Evolutionary conservation across 2,113 vertebrate genomes (phyloP), one percentile per base, ranked within the genome.

Genomic region (Platysternon megacephalum): DNA sequence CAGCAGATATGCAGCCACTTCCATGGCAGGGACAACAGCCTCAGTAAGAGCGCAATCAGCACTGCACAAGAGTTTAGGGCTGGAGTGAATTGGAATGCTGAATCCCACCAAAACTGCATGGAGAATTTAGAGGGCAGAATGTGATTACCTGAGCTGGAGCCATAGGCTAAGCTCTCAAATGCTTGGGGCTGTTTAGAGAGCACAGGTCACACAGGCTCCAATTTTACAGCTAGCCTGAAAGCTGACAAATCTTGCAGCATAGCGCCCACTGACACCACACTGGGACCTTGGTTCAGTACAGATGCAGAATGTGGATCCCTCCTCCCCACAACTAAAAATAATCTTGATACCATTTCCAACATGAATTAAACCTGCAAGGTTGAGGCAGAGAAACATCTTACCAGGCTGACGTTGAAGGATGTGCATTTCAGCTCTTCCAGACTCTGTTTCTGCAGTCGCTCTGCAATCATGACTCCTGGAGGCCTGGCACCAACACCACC

Each of bases 361-460:
- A 6, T 39, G 10, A 11, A 39, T 21, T 74, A 26, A 44, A 26
- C 39, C n/a, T 44, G 39, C 6, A 12, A 39, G 39, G 72, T n/a
- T 22, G n/a, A 42, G 39, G 22, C 39, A 42, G 32, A 65, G 72
- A 74, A 44, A 95, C 92, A 19, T 97, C 99, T 98, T 98, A 99
- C 99, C 98, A 98, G 97, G 97, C 98, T 98, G 97, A 99, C 98
- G 93, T 98, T 98, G 96, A 99, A 98, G 95, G 98, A 98, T 97
- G 98, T 98, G 96, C 98, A 98, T 98, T 98, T 98, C 98, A 98
- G 97, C 96, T 99, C 99, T 95, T 99, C 99, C 97, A 99, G 97
- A 98, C 98, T 99, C 98, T 99, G 99, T 97, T 98, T 99, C 96
- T 98, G 98, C 94, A 99, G 98, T 98, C 99, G 99, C 95, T 99